These are phyloP conservation scores for Tipula unca DNA, from an alignment of 2,888 invertebrate genomes.

Conservation along the genomic window DNA sequence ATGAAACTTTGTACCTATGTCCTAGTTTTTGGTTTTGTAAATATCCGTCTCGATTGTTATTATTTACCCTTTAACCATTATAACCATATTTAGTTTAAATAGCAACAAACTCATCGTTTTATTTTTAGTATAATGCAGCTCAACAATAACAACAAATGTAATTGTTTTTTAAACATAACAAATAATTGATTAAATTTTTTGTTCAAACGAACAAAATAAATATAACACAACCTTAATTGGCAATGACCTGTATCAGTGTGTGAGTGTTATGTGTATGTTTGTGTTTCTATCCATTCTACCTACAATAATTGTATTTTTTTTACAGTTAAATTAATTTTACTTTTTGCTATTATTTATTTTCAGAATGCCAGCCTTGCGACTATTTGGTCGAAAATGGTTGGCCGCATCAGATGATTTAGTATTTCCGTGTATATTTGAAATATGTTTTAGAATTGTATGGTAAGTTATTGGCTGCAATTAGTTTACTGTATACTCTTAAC, in stretches of 20 bases:
- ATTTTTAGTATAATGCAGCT: no score
- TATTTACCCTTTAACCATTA: no score
- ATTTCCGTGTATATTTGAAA: conserved; percentile 73
- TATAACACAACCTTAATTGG: background rate
- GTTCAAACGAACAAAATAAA: background rate
- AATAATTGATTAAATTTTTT: background rate
- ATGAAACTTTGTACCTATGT: no score
- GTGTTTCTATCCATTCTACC: background rate
- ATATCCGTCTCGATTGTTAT: no score
- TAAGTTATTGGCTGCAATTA: no score
- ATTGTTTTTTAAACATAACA: background rate
- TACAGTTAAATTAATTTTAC: background rate
- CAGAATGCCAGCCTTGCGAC: conserved; percentile 75
- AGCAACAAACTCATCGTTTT: no score
- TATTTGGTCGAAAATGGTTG: conserved; percentile 83
- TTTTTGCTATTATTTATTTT: background rate
- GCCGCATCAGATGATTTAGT: conserved; percentile 89
- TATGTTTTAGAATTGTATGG: conserved; percentile 63
- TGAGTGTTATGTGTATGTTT: background rate
- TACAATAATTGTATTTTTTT: background rate
- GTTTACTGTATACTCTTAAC: no score
- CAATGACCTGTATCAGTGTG: background rate
- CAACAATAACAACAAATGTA: no score
- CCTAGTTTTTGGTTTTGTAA: no score
- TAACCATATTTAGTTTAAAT: no score